Base-by-base conservation (phyloP, 2,797 vertebrate genomes). In the Enteromius thamalakanensis region DNA sequence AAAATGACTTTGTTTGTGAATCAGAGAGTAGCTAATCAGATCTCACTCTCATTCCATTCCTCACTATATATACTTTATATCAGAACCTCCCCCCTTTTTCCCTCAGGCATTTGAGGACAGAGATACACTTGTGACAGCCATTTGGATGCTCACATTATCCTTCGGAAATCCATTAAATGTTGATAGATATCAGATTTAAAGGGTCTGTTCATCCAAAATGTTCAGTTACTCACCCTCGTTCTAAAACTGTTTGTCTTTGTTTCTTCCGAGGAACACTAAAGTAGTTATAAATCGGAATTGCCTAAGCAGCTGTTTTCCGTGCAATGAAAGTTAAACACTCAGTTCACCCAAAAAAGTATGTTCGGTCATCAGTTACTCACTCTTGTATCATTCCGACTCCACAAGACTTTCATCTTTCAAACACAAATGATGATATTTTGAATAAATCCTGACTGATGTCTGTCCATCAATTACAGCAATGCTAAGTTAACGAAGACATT, bases 1-100 rank as follows among this genome's bases (percentile, higher is more conserved):
- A 90, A 91, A 91, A 94, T 92, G 90, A 90, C 88, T 85, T 87
- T 92, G 93, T 92, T 92, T 94, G 93, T 91, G 91, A 92, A 92
- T 87, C 82, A 91, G 85, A 87, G 88, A 87, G 91, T 87, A 76
- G 90, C 91, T 92, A 92, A 94, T 94, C 93, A 93, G 91, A 92
- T 91, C 90, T 88, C 86, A 67, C 76, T 69, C 55, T 84, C 76
- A 37, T 69, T 85, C 79, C 23, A 72, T 69, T 84, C 70, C 84
- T 85, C 82, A 79, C 58, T 65, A 80, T 85, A 84, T 72, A 42
- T 84, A 79, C 64, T 78, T 53, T 80, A 79, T 81, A 80, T 83
- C 68, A 74, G 60, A 78, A 49, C 45, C 23, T 32, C 17, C 58
- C 37, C 60, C 29, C 74, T 55, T 70, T 70, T 60, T 49, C 51